Evolutionary conservation across 2,888 invertebrate species (phyloP).

Genomic region (Smittia aterrima): DNA sequence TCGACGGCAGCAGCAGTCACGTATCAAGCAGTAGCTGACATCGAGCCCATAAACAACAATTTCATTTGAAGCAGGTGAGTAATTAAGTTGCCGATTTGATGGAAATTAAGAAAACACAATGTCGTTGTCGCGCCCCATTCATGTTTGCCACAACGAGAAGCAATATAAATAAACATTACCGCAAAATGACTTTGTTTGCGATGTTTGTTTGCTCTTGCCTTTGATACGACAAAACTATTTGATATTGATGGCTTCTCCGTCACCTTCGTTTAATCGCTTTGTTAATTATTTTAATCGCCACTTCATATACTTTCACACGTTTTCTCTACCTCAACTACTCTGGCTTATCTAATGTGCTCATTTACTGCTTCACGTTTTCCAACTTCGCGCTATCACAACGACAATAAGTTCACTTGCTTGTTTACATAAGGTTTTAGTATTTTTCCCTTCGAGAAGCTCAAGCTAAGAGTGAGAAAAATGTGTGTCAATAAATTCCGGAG

Average conservation of each 20-base stretch:
- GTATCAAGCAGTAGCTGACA: not conserved
- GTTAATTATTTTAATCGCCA: not conserved
- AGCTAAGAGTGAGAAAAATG: not conserved
- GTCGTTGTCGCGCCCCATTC: not conserved
- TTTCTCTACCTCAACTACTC: not conserved
- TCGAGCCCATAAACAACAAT: not conserved
- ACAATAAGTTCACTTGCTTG: not conserved
- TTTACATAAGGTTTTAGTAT: not conserved
- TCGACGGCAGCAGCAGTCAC: not conserved
- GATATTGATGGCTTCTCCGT: not conserved
- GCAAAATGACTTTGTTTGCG: not conserved
- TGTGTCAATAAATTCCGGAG: too few species aligned
- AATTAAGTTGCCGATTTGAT: conserved; percentile 8
- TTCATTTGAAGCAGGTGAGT: conserved; percentile 14
- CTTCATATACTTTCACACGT: not conserved
- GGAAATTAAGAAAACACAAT: not conserved
- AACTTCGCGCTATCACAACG: not conserved
- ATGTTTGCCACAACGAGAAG: not conserved
- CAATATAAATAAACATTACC: conserved; percentile 23
- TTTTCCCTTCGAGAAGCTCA: too few species aligned
- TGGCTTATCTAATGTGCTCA: not conserved
- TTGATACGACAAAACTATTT: too few species aligned
- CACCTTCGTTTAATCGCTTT: not conserved
- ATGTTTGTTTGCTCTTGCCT: too few species aligned
- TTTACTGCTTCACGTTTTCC: not conserved